Evolutionary conservation across 2,888 invertebrate genomes (phyloP).

Genomic region (Thecocarcelia acutangulata): DNA sequence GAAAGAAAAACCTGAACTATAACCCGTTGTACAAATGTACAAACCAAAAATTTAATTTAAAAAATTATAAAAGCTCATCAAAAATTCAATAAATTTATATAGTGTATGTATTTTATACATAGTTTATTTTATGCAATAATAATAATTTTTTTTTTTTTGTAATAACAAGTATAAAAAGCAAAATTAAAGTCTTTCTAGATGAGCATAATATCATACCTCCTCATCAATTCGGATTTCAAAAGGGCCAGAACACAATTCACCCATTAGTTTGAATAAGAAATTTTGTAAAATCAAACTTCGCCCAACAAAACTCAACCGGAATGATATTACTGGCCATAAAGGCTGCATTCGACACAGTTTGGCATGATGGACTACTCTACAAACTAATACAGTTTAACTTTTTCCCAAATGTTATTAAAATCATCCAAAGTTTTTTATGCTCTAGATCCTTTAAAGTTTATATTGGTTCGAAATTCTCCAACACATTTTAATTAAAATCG

Average conservation of each 20-base stretch:
- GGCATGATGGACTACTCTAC: not conserved
- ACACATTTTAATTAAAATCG: not conserved
- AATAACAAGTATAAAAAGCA: too few relatives aligned
- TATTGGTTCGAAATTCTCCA: not conserved
- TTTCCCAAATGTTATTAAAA: not conserved
- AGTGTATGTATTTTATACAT: too few relatives aligned
- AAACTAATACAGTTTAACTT: conserved; percentile 4
- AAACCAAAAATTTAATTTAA: too few relatives aligned
- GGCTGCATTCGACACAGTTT: not conserved
- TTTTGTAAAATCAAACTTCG: not conserved
- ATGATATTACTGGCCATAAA: conserved; percentile 10
- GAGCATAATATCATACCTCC: not conserved
- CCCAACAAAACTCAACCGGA: not conserved
- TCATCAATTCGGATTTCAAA: conserved; percentile 11
- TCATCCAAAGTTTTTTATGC: conserved; percentile 1
- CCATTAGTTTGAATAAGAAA: conserved; percentile 4
- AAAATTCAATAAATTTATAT: too few relatives aligned
- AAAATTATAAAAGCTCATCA: too few relatives aligned
- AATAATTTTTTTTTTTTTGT: too few relatives aligned
- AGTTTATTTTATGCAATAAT: too few relatives aligned
- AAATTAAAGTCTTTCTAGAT: too few relatives aligned
- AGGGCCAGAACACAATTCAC: not conserved
- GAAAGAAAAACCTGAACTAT: too few relatives aligned
- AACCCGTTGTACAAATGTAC: too few relatives aligned
- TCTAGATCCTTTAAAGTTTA: not conserved